Percentiles rank a stretch among this genome's conserved stretches.
Conservation (phyloP, 2,797 vertebrate species). For the Poliocrania exsul region DNA sequence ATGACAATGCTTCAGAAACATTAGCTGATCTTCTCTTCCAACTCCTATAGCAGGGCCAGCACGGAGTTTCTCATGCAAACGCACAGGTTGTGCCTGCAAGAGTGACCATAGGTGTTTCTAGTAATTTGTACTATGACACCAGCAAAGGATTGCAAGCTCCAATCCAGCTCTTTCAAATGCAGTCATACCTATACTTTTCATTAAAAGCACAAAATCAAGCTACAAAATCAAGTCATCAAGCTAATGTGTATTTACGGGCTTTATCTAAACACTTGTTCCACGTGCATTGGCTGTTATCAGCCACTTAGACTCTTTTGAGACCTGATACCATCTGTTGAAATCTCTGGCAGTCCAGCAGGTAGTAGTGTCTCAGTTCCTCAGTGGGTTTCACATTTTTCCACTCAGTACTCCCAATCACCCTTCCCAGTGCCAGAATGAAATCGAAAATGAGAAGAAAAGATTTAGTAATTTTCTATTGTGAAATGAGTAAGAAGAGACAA, state of each 20-base stretch:
- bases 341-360: background rate
- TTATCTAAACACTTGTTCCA: background rate
- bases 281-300: background rate
- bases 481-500: background rate
- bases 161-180: background rate
- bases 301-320: conserved; percentile 22
- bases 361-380: background rate
- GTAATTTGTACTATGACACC: background rate
- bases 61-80: fast-evolving
- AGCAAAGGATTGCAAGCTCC: background rate
- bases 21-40: background rate
- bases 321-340: conserved; percentile 17
- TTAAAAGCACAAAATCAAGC: background rate
- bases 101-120: fast-evolving
- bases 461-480: background rate
- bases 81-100: fast-evolving
- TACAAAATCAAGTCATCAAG: conserved; percentile 20
- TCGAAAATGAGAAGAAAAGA: background rate
- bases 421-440: background rate
- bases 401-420: background rate
- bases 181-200: background rate
- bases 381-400: background rate
- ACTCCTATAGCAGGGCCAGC: background rate
- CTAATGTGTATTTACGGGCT: background rate
- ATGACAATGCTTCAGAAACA: background rate